Conservation (phyloP, 2,113 vertebrate genomes). For the Ceuthmochares aereus region DNA sequence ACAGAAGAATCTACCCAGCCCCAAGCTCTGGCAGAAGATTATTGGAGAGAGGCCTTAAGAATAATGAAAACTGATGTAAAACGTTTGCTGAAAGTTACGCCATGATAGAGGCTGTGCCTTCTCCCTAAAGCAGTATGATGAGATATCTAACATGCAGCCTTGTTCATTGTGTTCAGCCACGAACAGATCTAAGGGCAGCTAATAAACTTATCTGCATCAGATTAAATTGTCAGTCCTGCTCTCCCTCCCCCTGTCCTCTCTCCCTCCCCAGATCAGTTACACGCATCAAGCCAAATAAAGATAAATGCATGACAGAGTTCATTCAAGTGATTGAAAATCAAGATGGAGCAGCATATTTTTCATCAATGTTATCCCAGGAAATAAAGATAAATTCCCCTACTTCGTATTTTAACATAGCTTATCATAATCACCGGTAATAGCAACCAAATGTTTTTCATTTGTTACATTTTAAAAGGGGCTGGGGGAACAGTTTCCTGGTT, state of each 20-base stretch:
- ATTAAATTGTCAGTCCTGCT: conserved; percentile 16
- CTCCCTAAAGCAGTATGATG: neutral
- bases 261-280: neutral
- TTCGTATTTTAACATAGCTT: conserved; percentile 56
- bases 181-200: conserved; percentile 37
- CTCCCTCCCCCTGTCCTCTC: neutral
- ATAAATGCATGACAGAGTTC: conserved; percentile 45
- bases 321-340: conserved; percentile 50
- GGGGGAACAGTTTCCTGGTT: conserved; percentile 36
- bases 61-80: conserved; percentile 70
- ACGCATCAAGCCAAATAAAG: conserved; percentile 23
- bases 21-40: neutral
- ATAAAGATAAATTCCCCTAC: conserved; percentile 74
- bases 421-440: conserved; percentile 67
- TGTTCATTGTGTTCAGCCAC: neutral
- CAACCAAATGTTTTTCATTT: conserved; percentile 75
- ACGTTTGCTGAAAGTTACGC: conserved; percentile 45
- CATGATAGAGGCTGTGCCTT: neutral
- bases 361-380: conserved; percentile 65
- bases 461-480: neutral
- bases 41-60: conserved; percentile 49
- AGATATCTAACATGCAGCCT: neutral
- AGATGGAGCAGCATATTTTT: conserved; percentile 63
- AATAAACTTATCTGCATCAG: conserved; percentile 52
- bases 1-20: neutral